phyloP scores from a whole-genome alignment of 2,113 vertebrate species.

The Arothron firmamentum region DNA sequence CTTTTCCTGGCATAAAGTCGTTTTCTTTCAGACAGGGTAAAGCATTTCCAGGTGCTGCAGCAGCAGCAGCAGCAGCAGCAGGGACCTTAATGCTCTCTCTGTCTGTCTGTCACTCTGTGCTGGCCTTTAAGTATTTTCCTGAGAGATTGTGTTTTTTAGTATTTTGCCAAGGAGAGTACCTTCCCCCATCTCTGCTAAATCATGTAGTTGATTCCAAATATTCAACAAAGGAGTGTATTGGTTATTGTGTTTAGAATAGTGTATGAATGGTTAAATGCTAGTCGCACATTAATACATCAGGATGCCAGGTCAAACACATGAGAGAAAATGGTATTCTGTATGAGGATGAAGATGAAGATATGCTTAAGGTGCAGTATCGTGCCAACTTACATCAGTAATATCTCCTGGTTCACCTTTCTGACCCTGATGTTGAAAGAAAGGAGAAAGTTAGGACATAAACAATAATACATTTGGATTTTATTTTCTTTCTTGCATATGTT shows the following conservation, averaged over 20 bases:
- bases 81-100: background rate
- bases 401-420: constrained; percentile 92
- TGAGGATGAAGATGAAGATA: background rate
- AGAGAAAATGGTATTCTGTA: background rate
- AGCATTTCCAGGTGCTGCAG: constrained; percentile 66
- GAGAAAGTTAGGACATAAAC: constrained; percentile 5
- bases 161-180: too few species aligned
- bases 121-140: constrained; percentile 14
- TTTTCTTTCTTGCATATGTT: too few species aligned
- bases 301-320: too few species aligned
- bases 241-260: background rate
- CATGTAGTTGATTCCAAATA: background rate
- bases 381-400: constrained; percentile 82
- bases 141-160: background rate
- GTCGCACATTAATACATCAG: background rate
- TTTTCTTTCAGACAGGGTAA: constrained; percentile 34
- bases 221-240: too few species aligned
- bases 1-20: constrained; percentile 52
- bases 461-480: background rate
- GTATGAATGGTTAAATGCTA: background rate
- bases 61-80: constrained; percentile 21
- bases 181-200: too few species aligned
- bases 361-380: background rate
- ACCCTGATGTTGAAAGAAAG: constrained; percentile 70
- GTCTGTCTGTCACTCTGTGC: background rate